phyloP scores from a whole-genome alignment of 2,888 invertebrate species.

The Hyles lineata region DNA sequence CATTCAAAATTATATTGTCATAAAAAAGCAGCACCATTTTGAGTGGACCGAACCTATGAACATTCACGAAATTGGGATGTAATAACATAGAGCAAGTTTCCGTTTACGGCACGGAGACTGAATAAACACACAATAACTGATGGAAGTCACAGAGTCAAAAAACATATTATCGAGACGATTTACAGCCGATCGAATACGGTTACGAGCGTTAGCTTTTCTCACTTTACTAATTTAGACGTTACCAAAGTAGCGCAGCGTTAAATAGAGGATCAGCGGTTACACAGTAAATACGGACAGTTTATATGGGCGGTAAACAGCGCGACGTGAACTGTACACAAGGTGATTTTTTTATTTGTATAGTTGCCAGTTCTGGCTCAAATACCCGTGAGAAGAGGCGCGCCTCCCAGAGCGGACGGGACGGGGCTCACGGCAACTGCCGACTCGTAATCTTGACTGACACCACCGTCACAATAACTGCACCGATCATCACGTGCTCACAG shows the following conservation, averaged over 20 bases:
- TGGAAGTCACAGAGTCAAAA: slow-evolving; percentile 69
- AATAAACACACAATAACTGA: slow-evolving; percentile 76
- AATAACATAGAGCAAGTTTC: slow-evolving; percentile 69
- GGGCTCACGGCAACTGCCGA: slow-evolving; percentile 41
- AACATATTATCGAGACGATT: slow-evolving; percentile 79
- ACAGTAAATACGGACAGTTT: slow-evolving; percentile 80
- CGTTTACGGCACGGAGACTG: slow-evolving; percentile 66
- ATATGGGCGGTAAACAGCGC: slow-evolving; percentile 78
- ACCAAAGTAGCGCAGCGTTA: slow-evolving; percentile 81
- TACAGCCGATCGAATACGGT: slow-evolving; percentile 76
- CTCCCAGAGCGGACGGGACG: slow-evolving; percentile 53
- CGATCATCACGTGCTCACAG: slow-evolving; percentile 66
- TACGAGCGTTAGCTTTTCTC: slow-evolving; percentile 82
- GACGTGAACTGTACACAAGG: slow-evolving; percentile 83
- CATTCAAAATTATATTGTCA: slow-evolving; percentile 59
- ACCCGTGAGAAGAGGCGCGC: slow-evolving; percentile 77
- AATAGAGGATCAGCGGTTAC: slow-evolving; percentile 78
- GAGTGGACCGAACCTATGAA: slow-evolving; percentile 11
- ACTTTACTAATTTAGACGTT: slow-evolving; percentile 83
- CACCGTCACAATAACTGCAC: slow-evolving; percentile 51
- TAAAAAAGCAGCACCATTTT: slow-evolving; percentile 60
- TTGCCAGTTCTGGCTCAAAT: slow-evolving; percentile 76
- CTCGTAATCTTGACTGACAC: slow-evolving; percentile 77
- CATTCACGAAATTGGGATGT: slow-evolving; percentile 67
- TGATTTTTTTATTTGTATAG: slow-evolving; percentile 80